phyloP scores from a whole-genome alignment of 2,113 vertebrate genomes.

The Oreochromis spilurus region DNA sequence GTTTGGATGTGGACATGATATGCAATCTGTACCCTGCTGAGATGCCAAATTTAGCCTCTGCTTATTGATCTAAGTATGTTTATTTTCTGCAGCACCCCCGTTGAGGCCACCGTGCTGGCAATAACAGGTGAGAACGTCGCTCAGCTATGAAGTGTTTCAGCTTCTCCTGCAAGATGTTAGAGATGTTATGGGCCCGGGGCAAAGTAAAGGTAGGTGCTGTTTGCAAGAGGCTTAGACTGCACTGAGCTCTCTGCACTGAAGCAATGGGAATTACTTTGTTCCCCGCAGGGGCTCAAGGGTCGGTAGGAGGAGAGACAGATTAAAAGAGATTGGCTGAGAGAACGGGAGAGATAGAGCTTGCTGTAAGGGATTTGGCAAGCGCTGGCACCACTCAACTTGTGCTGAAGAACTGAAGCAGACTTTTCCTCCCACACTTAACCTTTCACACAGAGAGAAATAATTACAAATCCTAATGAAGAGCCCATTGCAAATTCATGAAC shows the following conservation, averaged over 20 bases:
- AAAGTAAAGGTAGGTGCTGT: slow-evolving; percentile 17
- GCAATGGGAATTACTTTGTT: slow-evolving; percentile 23
- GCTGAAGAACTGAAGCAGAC: not conserved
- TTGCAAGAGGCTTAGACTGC: slow-evolving; percentile 14
- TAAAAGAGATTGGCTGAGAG: slow-evolving; percentile 11
- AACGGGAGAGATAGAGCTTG: not conserved
- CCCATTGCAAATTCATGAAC: slow-evolving; percentile 52
- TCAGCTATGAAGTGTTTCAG: not conserved
- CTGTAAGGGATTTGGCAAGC: slow-evolving; percentile 1
- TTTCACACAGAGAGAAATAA: slow-evolving; percentile 33
- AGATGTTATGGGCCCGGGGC: slow-evolving; percentile 12
- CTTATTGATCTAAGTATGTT: slow-evolving; percentile 24
- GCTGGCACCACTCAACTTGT: not conserved
- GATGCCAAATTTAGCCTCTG: slow-evolving; percentile 14
- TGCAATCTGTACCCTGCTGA: not conserved
- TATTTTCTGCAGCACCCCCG: slow-evolving; percentile 7
- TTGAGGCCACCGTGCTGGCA: not conserved
- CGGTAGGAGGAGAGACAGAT: not conserved
- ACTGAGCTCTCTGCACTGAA: not conserved
- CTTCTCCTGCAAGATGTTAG: not conserved
- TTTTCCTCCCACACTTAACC: slow-evolving; percentile 25
- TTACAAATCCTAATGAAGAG: slow-evolving; percentile 32
- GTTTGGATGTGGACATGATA: not conserved
- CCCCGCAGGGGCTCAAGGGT: not conserved
- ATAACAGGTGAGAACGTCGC: slow-evolving; percentile 19